A percentile compares a stretch with the other conserved stretches of the same genome.
Evolutionary conservation across 2,888 invertebrate genomes (phyloP).

Genomic region (Proisotoma minuta): DNA sequence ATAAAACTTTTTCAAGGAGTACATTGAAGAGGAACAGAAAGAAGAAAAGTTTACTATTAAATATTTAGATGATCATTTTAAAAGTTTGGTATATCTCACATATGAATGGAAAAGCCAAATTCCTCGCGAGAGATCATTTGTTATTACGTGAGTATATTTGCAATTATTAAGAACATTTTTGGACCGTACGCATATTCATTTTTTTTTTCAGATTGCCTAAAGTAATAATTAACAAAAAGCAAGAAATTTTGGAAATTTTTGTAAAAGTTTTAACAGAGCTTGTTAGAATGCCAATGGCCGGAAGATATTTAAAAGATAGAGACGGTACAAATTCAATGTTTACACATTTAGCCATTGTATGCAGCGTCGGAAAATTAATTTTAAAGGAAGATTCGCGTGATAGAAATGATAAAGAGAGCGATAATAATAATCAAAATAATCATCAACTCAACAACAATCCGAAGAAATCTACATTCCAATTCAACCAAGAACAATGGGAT

Average conservation of each 20-base stretch:
- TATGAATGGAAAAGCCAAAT: constrained; percentile 6
- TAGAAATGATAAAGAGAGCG: no score
- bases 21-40: background rate
- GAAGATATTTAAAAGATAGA: background rate
- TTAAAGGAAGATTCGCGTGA: constrained; percentile 7
- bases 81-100: constrained; percentile 3
- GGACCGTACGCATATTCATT: no score
- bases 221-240: background rate
- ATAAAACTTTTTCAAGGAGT: no score
- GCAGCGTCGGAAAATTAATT: background rate
- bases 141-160: constrained; percentile 11
- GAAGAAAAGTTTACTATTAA: background rate
- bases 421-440: background rate
- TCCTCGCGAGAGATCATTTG: constrained; percentile 9
- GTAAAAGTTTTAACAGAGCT: background rate
- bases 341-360: constrained; percentile 1
- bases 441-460: background rate
- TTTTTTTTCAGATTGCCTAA: background rate
- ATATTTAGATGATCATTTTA: constrained; percentile 6
- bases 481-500: background rate
- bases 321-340: background rate
- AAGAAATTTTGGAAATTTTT: background rate
- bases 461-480: background rate
- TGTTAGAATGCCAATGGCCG: background rate
- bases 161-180: no score